Base-by-base conservation (phyloP, 2,797 vertebrate species). In the Phoebastria nigripes region DNA sequence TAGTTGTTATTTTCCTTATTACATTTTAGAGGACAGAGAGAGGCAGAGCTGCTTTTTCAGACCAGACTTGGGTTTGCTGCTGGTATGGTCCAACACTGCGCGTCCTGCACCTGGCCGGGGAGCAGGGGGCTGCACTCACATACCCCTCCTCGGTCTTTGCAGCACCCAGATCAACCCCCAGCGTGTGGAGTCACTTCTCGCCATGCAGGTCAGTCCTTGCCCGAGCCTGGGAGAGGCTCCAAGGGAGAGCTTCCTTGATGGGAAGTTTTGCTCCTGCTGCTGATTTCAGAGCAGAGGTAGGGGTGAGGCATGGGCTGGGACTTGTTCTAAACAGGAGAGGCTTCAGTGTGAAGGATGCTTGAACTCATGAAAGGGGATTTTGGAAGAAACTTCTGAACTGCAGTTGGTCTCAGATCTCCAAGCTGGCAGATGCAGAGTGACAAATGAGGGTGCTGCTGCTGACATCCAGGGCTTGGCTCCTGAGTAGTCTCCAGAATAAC, bases 161-260 rank as follows among this genome's bases (percentile, higher is more conserved):
- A 5, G 55, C 67, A 4, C 39, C 69, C 2, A 2, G 2, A 5
- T 10, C 46, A 67, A 28, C 3, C 3, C 17, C 12, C 52, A 12
- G 51, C 0, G 0, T 1, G 25, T 0, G 1, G 55, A n/a, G 10
- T 3, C 49, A 1, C 37, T 42, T 20, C 77, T 80, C 6, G 1
- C 4, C 1, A 0, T 5, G 10, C 20, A 15, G 26, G 12, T 21
- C 6, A 3, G 62, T 41, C 54, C 62, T 19, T 20, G 44, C 13
- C n/a, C 0, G 0, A 39, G 52, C 33, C 31, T n/a, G 37, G 63
- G 26, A 76, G 58, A 72, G 17, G 42, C 17, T 79, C 62, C 51
- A 11, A 22, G 26, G 42, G 24, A 65, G 21, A 19, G 9, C 37
- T 47, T 5, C 21, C 54, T 37, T 2, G 1, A 13, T 18, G 51